Evolutionary conservation across 2,113 vertebrate genomes (phyloP).

Genomic region (Rhegmatorhina hoffmannsi): DNA sequence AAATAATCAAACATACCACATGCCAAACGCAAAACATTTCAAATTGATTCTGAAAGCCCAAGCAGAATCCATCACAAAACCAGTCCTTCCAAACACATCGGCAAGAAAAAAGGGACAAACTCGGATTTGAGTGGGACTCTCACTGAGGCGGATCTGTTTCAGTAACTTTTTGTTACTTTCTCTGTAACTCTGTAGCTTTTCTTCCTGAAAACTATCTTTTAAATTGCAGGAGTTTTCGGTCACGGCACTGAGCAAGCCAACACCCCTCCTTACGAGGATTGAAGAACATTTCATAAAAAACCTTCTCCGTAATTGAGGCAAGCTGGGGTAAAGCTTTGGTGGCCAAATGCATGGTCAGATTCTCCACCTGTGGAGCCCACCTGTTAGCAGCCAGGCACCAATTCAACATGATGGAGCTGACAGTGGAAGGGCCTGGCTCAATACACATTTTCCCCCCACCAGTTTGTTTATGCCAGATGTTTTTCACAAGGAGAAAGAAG

Average conservation of each 20-base stretch:
- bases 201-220: not conserved
- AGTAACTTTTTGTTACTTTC: not conserved
- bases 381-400: not conserved
- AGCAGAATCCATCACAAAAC: not conserved
- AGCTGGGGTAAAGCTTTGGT: not conserved
- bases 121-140: not conserved
- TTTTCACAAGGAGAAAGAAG: not conserved
- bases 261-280: accelerated
- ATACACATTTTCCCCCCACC: not conserved
- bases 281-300: not conserved
- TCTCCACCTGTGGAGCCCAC: not conserved
- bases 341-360: not conserved
- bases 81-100: not conserved
- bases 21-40: not conserved
- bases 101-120: accelerated
- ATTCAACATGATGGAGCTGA: not conserved
- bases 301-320: not conserved
- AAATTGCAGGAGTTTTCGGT: not conserved
- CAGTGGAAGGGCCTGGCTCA: not conserved
- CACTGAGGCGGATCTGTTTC: accelerated
- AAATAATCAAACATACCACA: not conserved
- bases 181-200: not conserved
- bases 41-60: not conserved
- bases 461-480: accelerated
- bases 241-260: not conserved